Percentiles rank a stretch among this genome's conserved stretches.
Conservation (phyloP, 92 coral and sea anemone genomes). For the Parazoanthus darwini region DNA sequence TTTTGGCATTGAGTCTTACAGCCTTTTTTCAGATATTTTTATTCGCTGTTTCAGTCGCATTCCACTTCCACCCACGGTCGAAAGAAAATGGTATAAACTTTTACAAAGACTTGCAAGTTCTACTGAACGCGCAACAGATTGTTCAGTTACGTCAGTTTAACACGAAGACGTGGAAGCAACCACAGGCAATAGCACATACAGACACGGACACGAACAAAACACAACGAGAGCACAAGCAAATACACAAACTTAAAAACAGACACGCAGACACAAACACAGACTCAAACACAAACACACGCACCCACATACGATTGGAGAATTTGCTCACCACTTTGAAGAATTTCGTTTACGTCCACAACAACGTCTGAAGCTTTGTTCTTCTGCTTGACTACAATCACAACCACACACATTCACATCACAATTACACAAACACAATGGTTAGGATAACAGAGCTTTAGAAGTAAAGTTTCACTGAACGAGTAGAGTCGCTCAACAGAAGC, state of each 20-base stretch:
- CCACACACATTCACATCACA: no score
- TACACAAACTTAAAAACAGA: neutral
- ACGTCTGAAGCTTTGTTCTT: slow-evolving; percentile 9
- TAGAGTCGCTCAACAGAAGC: no score
- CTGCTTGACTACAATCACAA: slow-evolving; percentile 20
- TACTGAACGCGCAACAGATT: no score
- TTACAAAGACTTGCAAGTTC: no score
- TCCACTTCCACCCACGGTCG: no score
- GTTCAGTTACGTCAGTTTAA: no score
- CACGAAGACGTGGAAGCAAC: neutral
- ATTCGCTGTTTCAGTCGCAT: no score
- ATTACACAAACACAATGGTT: neutral
- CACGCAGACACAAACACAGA: neutral
- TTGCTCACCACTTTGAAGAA: slow-evolving; percentile 34
- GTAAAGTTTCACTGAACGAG: neutral
- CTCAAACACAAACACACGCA: neutral
- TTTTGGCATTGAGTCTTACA: no score
- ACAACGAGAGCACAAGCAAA: neutral
- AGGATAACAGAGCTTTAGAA: neutral
- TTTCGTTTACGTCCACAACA: slow-evolving; percentile 11
- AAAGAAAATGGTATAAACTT: no score
- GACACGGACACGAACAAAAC: neutral
- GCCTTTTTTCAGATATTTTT: no score
- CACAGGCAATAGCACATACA: neutral
- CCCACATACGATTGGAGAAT: neutral